Percentiles rank a stretch among this genome's conserved stretches.
phyloP scores from a whole-genome alignment of 23 tunicate genomes.

The Styela plicata region DNA sequence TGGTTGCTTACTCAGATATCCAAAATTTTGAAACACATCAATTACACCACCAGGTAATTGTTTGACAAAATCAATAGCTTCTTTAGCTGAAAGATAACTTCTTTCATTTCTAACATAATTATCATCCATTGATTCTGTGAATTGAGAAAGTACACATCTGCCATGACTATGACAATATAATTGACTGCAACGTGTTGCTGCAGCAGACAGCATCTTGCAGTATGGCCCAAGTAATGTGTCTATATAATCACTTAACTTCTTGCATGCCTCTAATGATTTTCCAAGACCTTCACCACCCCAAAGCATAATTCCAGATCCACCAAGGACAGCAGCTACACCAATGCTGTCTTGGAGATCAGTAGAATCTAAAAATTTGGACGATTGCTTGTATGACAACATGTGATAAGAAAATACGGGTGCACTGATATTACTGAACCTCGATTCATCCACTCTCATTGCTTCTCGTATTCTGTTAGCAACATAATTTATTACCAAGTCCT shows the following conservation, averaged over 20 bases:
- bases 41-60: not conserved
- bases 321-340: conserved; percentile 73
- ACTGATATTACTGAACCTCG: conserved; percentile 27
- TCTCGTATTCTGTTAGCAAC: conserved; percentile 61
- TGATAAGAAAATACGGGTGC: conserved; percentile 80
- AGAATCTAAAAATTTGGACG: conserved; percentile 36
- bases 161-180: conserved; percentile 62
- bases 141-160: conserved; percentile 37
- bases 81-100: not conserved
- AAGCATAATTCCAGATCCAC: conserved; percentile 82
- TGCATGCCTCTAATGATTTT: conserved; percentile 31
- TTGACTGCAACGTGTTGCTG: conserved; percentile 51
- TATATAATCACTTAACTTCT: conserved; percentile 37
- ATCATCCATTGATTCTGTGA: too few relatives aligned
- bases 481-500: conserved; percentile 32
- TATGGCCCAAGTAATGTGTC: conserved; percentile 49
- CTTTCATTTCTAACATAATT: not conserved
- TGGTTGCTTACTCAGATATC: not conserved
- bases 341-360: conserved; percentile 55
- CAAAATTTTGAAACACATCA: not conserved
- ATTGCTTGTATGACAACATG: conserved; percentile 57
- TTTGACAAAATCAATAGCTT: not conserved
- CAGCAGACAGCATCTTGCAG: conserved; percentile 41
- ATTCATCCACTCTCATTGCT: conserved; percentile 67
- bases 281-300: conserved; percentile 55